phyloP scores from a whole-genome alignment of 2,888 invertebrate species.

The Metallyticus violacea region DNA sequence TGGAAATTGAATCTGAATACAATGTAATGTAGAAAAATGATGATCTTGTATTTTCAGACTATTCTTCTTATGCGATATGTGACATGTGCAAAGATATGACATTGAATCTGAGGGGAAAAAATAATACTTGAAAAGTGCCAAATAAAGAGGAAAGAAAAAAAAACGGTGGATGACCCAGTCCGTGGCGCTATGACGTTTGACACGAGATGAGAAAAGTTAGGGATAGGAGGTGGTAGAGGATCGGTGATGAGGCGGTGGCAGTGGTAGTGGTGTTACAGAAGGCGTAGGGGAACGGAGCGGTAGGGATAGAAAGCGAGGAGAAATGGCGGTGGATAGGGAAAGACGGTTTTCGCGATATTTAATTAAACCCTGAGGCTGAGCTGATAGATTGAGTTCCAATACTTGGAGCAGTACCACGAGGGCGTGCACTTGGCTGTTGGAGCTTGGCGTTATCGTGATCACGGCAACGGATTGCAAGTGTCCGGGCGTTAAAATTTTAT shows the following conservation, averaged over 20 bases:
- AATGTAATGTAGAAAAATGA: no score
- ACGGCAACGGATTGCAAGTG: neutral
- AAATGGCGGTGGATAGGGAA: constrained; percentile 24
- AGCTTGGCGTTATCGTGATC: neutral
- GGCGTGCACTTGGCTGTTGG: neutral
- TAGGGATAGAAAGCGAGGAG: neutral
- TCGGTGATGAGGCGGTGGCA: constrained; percentile 37
- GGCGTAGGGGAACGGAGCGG: neutral
- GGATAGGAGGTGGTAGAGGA: constrained; percentile 30
- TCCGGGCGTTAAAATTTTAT: neutral
- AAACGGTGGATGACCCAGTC: neutral
- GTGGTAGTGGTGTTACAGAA: constrained; percentile 41
- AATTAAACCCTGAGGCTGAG: constrained; percentile 32
- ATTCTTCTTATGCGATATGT: no score
- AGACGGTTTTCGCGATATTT: constrained; percentile 43
- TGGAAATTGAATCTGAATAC: no score
- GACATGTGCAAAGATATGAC: no score
- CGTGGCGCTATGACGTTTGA: neutral
- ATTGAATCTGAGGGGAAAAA: constrained; percentile 27
- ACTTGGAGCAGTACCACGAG: constrained; percentile 2
- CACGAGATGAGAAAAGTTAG: constrained; percentile 8
- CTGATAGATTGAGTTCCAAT: constrained; percentile 34
- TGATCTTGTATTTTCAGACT: no score
- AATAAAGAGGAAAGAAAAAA: constrained; percentile 1
- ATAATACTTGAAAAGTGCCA: no score